phyloP scores from a whole-genome alignment of 2,888 invertebrate genomes.

The Heliconius charithonia region DNA sequence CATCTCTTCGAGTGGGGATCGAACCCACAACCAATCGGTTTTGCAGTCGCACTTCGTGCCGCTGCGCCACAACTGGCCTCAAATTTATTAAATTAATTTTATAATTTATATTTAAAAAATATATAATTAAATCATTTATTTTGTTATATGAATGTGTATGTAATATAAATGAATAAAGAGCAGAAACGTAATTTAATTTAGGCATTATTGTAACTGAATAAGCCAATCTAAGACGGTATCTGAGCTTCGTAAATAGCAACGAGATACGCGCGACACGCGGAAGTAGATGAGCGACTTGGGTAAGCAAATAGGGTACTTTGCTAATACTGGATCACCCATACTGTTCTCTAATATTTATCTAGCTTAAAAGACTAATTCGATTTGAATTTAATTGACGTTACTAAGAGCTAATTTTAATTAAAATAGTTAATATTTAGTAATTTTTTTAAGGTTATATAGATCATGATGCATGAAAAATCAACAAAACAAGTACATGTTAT shows the following conservation, averaged over 20 bases:
- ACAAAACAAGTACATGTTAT: background rate
- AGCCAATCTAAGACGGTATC: conserved; percentile 33
- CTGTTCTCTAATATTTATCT: background rate
- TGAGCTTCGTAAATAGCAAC: conserved; percentile 66
- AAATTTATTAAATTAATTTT: too few species aligned
- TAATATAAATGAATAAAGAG: too few species aligned
- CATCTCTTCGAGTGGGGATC: too few species aligned
- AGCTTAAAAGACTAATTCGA: background rate
- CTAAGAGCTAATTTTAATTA: background rate
- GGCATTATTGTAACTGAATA: background rate
- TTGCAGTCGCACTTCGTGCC: too few species aligned
- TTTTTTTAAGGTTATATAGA: too few species aligned
- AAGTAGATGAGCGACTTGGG: conserved; percentile 57
- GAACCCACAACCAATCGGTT: too few species aligned
- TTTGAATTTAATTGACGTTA: background rate
- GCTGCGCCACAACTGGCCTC: too few species aligned
- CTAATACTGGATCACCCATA: conserved; percentile 33
- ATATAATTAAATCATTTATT: too few species aligned
- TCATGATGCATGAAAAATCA: background rate
- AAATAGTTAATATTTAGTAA: background rate
- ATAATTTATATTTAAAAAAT: too few species aligned
- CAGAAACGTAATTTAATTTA: too few species aligned
- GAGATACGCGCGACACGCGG: conserved; percentile 64
- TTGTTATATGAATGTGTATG: too few species aligned
- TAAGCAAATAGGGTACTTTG: conserved; percentile 53